Evolutionary conservation across 1,140 invertebrate species (phyloP).

Genomic region (Rhynchophorus ferrugineus): DNA sequence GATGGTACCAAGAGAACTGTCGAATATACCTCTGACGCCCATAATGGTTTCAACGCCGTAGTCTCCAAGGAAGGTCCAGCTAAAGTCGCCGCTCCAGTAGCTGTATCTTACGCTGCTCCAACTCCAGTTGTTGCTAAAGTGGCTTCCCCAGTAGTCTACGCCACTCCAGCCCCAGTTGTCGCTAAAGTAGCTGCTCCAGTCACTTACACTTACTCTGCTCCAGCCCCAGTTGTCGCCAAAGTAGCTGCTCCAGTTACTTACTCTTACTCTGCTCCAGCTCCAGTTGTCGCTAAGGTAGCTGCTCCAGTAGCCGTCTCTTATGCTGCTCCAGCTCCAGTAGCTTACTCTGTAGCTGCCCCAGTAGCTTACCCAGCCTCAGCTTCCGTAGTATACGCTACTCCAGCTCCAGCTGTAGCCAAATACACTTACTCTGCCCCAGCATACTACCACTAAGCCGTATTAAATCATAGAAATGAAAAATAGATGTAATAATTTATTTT

Average conservation of each 20-base stretch:
- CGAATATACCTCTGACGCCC: conserved; percentile 55
- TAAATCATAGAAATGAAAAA: conserved; percentile 2
- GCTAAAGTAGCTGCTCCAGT: conserved; percentile 35
- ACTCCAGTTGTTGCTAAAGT: conserved; percentile 10
- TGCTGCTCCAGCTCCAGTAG: conserved; percentile 10
- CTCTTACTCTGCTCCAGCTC: conserved; percentile 5
- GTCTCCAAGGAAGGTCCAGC: conserved; percentile 36
- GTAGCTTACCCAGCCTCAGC: background rate
- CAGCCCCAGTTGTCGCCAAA: conserved; percentile 20
- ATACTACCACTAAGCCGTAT: conserved; percentile 2
- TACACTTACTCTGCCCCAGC: conserved; percentile 1
- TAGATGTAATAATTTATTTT: conserved; percentile 3
- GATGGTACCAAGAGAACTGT: conserved; percentile 41
- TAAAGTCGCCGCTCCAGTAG: conserved; percentile 42
- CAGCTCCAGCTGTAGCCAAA: conserved; percentile 8
- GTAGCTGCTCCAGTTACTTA: conserved; percentile 4
- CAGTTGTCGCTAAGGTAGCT: conserved; percentile 6
- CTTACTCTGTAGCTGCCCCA: conserved; percentile 4
- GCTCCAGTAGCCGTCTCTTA: conserved; percentile 10
- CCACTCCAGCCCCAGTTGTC: conserved; percentile 25
- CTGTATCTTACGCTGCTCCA: no score
- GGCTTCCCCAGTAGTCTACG: conserved; percentile 16
- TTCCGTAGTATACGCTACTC: conserved; percentile 1
- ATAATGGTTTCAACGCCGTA: conserved; percentile 46
- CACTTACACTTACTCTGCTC: conserved; percentile 31